Evolutionary conservation across 2,113 vertebrate species (phyloP), one percentile per base, ranked within the genome.

Genomic region (Oncorhynchus nerka): DNA sequence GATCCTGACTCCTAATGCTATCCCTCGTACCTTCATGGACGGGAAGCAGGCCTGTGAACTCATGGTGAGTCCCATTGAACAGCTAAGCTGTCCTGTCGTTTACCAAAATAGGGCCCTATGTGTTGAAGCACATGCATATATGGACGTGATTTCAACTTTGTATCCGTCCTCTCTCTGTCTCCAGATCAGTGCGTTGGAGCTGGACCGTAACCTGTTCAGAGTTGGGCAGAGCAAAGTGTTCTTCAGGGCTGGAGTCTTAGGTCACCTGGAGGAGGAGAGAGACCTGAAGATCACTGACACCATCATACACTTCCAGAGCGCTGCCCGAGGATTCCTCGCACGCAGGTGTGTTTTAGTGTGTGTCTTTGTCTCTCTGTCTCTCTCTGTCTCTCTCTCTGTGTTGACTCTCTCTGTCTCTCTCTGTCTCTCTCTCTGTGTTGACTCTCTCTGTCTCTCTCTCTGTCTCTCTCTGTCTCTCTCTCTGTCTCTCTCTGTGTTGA

Each of bases 171-270:
- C 22, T 32, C 32, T 62, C 20, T 3, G 32, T 1, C 1, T 81
- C 68, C 82, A 97, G 96, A 97, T 97, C 88, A 92, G 85, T 73
- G 95, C 95, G 75, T 83, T 97, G 87, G 96, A 97, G 61, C 85
- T 97, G 79, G 96, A 97, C 76, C 89, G 85, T 75, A 97, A 97
- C 86, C 91, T 97, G 67, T 97, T 93, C 89, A 92, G 95, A 0
- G 95, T 97, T 73, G 96, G 96, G 64, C 96, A 97, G 90, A 97
- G 95, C 85, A 97, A 97, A 88, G 95, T 97, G 78, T 97, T 97
- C 90, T 97, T 97, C 92, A 91, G 96, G 75, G 96, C 96, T 0
- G 96, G 96, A 26, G 96, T 97, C 70, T 87, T 97, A 85, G 96
- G 89, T 79, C 96, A 97, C 75, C 87, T 97, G 80, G 96, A 97